Evolutionary conservation across 2,888 invertebrate species (phyloP), one percentile per base, ranked within the genome.

Genomic region (Cephalotes varians): DNA sequence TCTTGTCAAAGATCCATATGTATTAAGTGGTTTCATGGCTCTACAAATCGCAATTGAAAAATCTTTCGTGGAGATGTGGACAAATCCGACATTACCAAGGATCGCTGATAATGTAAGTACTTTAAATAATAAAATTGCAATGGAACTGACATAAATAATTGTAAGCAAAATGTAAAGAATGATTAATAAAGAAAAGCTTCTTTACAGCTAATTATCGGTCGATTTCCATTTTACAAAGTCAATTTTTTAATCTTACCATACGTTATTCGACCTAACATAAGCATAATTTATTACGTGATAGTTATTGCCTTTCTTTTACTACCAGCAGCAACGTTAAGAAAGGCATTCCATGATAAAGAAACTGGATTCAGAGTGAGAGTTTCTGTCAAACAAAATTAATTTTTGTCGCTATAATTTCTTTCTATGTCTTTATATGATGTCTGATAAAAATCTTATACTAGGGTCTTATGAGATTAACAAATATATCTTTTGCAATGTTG

Each of bases 301-400:
- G 71, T 87, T 9, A 25, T 88, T 1, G 84, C 87, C 28, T 88
- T 88, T 49, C 40, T 88, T 12, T 67, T 88, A 2, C 60, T 83
- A 64, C 86, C 90, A 18, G 54, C 72, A n/a, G 56, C 81, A 6
- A 85, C 86, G 4, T 67, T 90, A 77, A 65, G 60, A 44, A 88
- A 85, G 58, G 71, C 81, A 1, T 82, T 90, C 25, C 85, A 86
- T n/a, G 87, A 90, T 37, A 88, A 88, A 60, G 51, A 85, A 64
- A 87, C 85, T 54, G 90, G 90, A 47, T 90, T 90, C 28, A 86
- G 85, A 67, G 90, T 90, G 56, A 89, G 56, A 89, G 21, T 31
- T 37, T 31, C 12, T 21, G 2, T 44, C 44, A 21, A 18, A 12
- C 2, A 28, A 21, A 7, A 65, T 76, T 40, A 37, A 25, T 51